A percentile compares a stretch with the other conserved stretches of the same genome.
Conservation (phyloP, 2,888 invertebrate genomes). For the Thera britannica region DNA sequence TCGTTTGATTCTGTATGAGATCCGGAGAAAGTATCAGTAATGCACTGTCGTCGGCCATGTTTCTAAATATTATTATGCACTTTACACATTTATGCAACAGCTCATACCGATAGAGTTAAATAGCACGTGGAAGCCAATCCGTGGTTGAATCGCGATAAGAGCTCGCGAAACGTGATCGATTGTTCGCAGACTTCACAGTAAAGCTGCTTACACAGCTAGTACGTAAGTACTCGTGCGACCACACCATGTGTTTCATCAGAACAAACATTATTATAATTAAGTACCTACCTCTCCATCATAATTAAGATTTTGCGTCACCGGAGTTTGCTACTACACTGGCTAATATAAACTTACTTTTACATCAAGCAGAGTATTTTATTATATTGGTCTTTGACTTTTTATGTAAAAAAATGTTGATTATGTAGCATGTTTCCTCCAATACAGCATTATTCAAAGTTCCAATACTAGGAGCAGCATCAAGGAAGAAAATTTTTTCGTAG, state of each 20-base stretch:
- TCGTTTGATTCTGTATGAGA: conserved; percentile 31
- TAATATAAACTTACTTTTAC: too few species aligned
- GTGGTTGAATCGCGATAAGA: conserved; percentile 63
- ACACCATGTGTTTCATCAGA: neutral
- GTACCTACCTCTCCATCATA: too few species aligned
- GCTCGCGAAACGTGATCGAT: conserved; percentile 63
- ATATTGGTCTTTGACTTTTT: too few species aligned
- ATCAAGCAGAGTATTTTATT: too few species aligned
- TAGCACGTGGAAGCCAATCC: conserved; percentile 64
- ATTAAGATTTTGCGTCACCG: too few species aligned
- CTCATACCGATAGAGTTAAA: conserved; percentile 43
- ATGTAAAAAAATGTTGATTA: too few species aligned
- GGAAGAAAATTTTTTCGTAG: too few species aligned
- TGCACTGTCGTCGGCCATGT: conserved; percentile 43
- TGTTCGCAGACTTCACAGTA: conserved; percentile 50
- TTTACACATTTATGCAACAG: conserved; percentile 58
- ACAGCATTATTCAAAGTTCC: too few species aligned
- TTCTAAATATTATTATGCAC: conserved; percentile 50
- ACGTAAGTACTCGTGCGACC: conserved; percentile 4
- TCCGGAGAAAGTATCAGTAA: conserved; percentile 51
- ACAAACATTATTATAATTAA: neutral
- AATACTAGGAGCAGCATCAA: too few species aligned
- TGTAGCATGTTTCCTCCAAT: too few species aligned
- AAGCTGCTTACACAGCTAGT: conserved; percentile 27
- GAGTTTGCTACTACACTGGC: too few species aligned